Evolutionary conservation across 2,113 vertebrate species (phyloP), one percentile per base, ranked within the genome.

Genomic region (Syngnathoides biaculeatus): DNA sequence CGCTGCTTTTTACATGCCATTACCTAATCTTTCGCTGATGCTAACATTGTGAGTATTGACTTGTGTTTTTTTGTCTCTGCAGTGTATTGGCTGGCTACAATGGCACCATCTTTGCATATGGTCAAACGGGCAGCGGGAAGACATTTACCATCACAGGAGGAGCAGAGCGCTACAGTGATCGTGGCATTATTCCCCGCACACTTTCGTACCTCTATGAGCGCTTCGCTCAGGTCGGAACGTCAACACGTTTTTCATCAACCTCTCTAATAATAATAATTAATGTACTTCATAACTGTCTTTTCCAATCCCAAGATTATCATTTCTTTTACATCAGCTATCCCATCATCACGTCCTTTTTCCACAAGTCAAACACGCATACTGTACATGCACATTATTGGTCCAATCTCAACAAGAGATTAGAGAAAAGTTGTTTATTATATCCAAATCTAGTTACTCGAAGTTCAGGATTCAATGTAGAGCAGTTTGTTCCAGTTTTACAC

Each of bases 91-190:
- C 92, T 42, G 97, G 97, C 50, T 99, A 94, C 79, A 99, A 99
- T 65, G 94, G 96, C 26, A 98, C 97, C 64, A 91, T 99, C 78
- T 98, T 99, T 82, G 97, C 97, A 1, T 99, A 99, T 24, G 97
- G 97, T 10, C 97, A 99, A 84, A 99, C 97, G 0, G 95, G 95
- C 68, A 99, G 96, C 8, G 97, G 97, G 2, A 99, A 98, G 89
- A 98, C 97, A 0, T 99, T 98, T 74, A 98, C 96, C 59, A 96
- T 99, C 81, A 98, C 96, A 0, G 97, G 97, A 24, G 97, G 97
- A 22, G 93, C 96, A 0, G 94, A 96, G 75, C 91, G 84, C 52
- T 98, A 95, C 80, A 87, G 74, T 0, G 97, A 99, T 79, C 86
- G 97, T 61, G 97, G 97, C 69, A 94, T 99, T 65, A 94, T 98